Evolutionary conservation across 2,113 vertebrate genomes (phyloP).

Genomic region (Murina feae): DNA sequence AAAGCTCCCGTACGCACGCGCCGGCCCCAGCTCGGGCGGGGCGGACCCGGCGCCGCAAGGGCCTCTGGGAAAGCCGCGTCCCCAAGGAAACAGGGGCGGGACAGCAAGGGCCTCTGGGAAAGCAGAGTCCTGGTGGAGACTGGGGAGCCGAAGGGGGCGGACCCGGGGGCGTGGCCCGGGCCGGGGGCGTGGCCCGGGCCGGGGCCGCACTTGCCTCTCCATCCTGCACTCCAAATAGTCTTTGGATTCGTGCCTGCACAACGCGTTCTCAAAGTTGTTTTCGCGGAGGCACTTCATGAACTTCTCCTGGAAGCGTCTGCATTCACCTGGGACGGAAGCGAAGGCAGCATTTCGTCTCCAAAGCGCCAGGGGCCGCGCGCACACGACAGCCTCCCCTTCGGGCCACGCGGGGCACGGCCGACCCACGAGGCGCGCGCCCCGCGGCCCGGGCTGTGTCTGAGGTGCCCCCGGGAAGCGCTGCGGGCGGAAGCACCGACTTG

Average conservation of each 20-base stretch:
- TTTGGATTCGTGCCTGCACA: conserved; percentile 89
- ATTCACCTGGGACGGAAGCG: conserved; percentile 84
- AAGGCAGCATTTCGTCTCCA: accelerated
- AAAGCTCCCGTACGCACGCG: not conserved
- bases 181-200: not conserved
- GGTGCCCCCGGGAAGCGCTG: not conserved
- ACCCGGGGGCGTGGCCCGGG: not conserved
- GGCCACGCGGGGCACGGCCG: not conserved
- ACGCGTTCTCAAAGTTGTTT: conserved; percentile 85
- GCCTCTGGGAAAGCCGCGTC: too few species aligned
- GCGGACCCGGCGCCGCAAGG: too few species aligned
- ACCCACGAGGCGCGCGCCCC: not conserved
- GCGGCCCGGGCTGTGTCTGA: not conserved
- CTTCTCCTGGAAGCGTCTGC: conserved; percentile 89
- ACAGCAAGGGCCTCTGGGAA: not conserved
- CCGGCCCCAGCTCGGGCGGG: too few species aligned
- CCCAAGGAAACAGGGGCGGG: too few species aligned
- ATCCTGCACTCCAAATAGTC: conserved; percentile 94
- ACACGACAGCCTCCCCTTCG: too few species aligned
- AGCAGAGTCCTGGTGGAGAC: not conserved
- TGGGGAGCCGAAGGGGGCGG: not conserved
- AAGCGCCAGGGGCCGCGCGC: not conserved
- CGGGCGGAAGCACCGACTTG: not conserved
- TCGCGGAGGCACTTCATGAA: conserved; percentile 91
- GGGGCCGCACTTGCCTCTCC: conserved; percentile 82